These are phyloP conservation scores for Nowickia ferox DNA, from an alignment of 2,888 invertebrate species.

Conservation along the genomic window DNA sequence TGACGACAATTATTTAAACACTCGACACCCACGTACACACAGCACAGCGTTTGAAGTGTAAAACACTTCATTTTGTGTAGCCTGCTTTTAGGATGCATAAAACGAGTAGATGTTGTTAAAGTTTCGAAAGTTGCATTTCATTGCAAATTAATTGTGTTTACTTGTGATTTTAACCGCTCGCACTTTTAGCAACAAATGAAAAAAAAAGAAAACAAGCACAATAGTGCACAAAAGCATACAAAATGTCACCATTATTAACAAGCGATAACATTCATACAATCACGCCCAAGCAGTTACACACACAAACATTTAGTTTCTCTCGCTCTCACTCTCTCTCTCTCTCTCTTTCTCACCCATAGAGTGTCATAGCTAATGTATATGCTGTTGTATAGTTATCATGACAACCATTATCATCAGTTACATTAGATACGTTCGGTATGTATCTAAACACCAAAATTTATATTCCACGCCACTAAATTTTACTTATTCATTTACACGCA, in stretches of 20 bases:
- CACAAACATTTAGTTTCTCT: background rate
- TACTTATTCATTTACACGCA: conserved; percentile 52
- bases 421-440: conserved; percentile 53
- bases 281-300: background rate
- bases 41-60: background rate
- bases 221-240: conserved; percentile 18
- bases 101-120: background rate
- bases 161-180: conserved; percentile 59
- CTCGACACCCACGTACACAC: background rate
- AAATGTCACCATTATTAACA: conserved; percentile 43
- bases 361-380: conserved; percentile 20
- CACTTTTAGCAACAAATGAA: conserved; percentile 21
- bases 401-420: conserved; percentile 61
- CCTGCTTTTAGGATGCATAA: conserved; percentile 45
- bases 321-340: background rate
- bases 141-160: conserved; percentile 63
- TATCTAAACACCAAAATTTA: conserved; percentile 52
- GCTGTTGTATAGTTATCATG: conserved; percentile 48
- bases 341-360: too few species aligned
- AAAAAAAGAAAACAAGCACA: background rate
- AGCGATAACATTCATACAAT: conserved; percentile 19
- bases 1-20: conserved; percentile 26
- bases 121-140: conserved; percentile 49
- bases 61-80: conserved; percentile 21
- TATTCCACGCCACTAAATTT: conserved; percentile 50